phyloP scores from a whole-genome alignment of 92 coral and sea anemone genomes.

The Umimayanthus chanpuru region DNA sequence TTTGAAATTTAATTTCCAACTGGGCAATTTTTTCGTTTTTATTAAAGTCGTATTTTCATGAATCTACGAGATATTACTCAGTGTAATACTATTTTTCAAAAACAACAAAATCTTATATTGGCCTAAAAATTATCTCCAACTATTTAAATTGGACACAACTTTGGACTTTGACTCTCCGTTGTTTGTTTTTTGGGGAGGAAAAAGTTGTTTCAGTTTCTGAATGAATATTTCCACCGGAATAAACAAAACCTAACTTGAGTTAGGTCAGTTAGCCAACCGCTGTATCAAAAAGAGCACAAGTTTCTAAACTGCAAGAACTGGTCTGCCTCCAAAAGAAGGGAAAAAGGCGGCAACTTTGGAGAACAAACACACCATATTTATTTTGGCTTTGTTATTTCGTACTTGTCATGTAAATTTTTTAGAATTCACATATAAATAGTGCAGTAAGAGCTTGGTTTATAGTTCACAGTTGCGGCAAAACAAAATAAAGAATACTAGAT shows the following conservation, averaged over 20 bases:
- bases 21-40: not conserved
- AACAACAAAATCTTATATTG: too few relatives aligned
- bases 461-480: not conserved
- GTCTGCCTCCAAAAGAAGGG: too few relatives aligned
- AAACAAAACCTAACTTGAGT: not conserved
- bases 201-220: not conserved
- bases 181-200: too few relatives aligned
- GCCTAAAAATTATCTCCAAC: not conserved
- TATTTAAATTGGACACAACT: not conserved
- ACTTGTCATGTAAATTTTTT: not conserved
- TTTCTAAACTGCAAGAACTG: not conserved
- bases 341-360: too few relatives aligned
- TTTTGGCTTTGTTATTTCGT: not conserved
- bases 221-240: not conserved
- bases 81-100: not conserved
- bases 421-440: too few relatives aligned
- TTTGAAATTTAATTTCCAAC: not conserved
- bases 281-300: not conserved
- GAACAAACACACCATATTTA: not conserved
- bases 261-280: not conserved
- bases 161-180: not conserved
- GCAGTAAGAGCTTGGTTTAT: too few relatives aligned
- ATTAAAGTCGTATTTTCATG: not conserved
- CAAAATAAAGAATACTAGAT: too few relatives aligned
- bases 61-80: not conserved